Evolutionary conservation across 2,888 invertebrate genomes (phyloP).

Genomic region (Cinara cedri): DNA sequence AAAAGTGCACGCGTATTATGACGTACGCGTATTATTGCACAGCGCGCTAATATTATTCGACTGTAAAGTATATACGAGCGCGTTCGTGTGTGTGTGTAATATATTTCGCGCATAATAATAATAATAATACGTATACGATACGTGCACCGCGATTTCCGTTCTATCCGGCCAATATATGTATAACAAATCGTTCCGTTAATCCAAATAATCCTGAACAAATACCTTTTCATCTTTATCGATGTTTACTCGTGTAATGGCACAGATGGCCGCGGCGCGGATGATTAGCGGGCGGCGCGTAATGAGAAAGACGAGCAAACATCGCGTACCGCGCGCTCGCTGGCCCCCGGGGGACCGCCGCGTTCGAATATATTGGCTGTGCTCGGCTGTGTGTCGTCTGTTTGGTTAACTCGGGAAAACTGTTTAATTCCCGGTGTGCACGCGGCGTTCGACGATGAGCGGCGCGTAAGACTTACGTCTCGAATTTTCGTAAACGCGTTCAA

Average conservation of each 20-base stretch:
- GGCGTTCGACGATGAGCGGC: too few species aligned
- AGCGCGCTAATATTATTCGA: neutral
- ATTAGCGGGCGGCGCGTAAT: constrained; percentile 34
- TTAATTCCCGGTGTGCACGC: too few species aligned
- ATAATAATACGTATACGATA: neutral
- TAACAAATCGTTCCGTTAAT: constrained; percentile 19
- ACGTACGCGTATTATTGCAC: too few species aligned
- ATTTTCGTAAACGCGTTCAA: too few species aligned
- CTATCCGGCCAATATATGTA: neutral
- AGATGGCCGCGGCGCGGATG: neutral
- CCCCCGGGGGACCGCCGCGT: too few species aligned
- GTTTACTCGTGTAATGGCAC: constrained; percentile 33
- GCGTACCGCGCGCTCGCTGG: constrained; percentile 9
- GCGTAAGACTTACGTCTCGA: too few species aligned
- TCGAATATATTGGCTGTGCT: too few species aligned
- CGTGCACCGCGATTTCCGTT: neutral
- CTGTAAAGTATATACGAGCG: too few species aligned
- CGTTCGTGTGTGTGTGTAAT: too few species aligned
- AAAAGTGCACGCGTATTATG: too few species aligned
- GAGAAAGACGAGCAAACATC: constrained; percentile 45
- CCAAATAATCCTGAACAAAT: constrained; percentile 54
- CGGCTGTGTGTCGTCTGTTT: constrained; percentile 22
- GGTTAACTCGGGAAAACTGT: constrained; percentile 14
- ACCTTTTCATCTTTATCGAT: constrained; percentile 43
- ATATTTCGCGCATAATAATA: too few species aligned